Evolutionary conservation across 1,140 invertebrate genomes (phyloP).

Genomic region (Nylanderia fulva): DNA sequence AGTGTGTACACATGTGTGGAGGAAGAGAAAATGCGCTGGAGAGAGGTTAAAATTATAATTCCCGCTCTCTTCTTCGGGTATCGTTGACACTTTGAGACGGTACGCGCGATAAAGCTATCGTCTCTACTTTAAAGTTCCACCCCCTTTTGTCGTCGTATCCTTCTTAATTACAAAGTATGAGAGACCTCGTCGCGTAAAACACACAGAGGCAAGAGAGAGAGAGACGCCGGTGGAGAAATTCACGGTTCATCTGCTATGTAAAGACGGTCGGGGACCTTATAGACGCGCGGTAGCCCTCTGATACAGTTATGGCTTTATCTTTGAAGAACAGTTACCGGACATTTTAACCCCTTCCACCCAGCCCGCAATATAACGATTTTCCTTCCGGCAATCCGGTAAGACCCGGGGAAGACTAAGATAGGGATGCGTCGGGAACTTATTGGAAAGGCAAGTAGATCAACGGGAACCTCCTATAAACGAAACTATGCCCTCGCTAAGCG

Average conservation of each 20-base stretch:
- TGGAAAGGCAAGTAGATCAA: neutral
- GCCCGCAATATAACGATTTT: conserved; percentile 10
- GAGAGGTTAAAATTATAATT: conserved; percentile 42
- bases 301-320: conserved; percentile 15
- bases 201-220: conserved; percentile 42
- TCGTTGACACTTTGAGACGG: conserved; percentile 5
- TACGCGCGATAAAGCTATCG: conserved; percentile 48
- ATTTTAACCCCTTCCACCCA: conserved; percentile 10
- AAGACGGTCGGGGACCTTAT: conserved; percentile 11
- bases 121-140: conserved; percentile 43
- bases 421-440: neutral
- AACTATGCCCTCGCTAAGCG: too few relatives aligned
- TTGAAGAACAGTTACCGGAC: conserved; percentile 4
- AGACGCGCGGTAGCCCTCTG: neutral
- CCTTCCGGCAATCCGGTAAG: neutral
- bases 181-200: conserved; percentile 34
- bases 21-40: conserved; percentile 16
- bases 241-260: conserved; percentile 50
- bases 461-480: too few relatives aligned
- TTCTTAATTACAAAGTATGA: conserved; percentile 51
- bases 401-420: neutral
- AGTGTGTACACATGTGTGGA: neutral
- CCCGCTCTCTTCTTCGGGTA: neutral
- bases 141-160: neutral
- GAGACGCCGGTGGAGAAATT: conserved; percentile 22